Evolutionary conservation across 53 echinoderm and acorn worm species (phyloP).

Genomic region (Henricia sp.): DNA sequence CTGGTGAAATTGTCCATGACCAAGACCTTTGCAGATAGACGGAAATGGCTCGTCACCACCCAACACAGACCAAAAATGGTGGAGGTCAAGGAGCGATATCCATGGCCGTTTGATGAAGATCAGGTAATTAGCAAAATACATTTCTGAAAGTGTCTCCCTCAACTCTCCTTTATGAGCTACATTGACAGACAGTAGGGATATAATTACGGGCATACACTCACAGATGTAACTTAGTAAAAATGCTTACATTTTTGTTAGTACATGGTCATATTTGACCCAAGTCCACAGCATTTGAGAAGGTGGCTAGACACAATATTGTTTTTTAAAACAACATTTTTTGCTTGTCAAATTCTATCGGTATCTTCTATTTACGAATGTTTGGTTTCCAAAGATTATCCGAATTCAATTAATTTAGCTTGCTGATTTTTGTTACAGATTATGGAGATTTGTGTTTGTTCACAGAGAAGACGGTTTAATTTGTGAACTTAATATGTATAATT

Average conservation of each 20-base stretch:
- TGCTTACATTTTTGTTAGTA: background rate
- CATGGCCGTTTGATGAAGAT: conserved; percentile 66
- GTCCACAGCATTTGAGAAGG: background rate
- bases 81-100: conserved; percentile 39
- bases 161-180: background rate
- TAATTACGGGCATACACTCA: background rate
- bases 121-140: conserved; percentile 36
- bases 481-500: background rate
- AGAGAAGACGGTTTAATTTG: background rate
- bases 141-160: too few relatives aligned
- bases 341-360: background rate
- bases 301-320: background rate
- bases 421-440: background rate
- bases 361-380: background rate
- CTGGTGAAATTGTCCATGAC: conserved; percentile 42
- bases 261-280: background rate
- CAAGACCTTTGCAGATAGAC: conserved; percentile 26
- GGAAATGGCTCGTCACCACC: conserved; percentile 29
- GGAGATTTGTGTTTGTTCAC: background rate
- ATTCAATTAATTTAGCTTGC: background rate
- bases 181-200: conserved; percentile 10
- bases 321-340: background rate
- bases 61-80: conserved; percentile 46
- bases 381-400: background rate
- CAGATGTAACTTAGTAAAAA: background rate